These are phyloP conservation scores for Cenopis cana DNA, from an alignment of 2,888 invertebrate genomes.

Conservation along the genomic window DNA sequence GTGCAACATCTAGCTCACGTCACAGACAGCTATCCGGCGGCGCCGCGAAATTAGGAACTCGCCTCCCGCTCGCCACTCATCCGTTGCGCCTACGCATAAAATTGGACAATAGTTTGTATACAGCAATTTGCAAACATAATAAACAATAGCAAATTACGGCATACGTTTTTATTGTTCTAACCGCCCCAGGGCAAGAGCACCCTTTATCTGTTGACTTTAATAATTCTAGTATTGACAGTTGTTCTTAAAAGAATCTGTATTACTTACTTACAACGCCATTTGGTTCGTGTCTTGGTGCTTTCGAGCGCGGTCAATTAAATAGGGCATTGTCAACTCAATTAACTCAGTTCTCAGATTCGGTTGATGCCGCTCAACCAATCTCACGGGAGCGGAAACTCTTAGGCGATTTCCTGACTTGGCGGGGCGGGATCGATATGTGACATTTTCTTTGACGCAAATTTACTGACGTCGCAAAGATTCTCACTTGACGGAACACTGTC, in stretches of 20 bases:
- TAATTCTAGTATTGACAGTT: conserved; percentile 44
- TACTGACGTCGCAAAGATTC: too few species aligned
- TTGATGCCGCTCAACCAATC: too few species aligned
- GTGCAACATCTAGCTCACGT: too few species aligned
- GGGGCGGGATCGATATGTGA: too few species aligned
- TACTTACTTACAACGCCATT: conserved; percentile 7
- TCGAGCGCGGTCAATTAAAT: not conserved
- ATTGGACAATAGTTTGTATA: conserved; percentile 61
- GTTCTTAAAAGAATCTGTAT: conserved; percentile 20
- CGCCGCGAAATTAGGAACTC: too few species aligned
- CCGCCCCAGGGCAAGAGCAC: conserved; percentile 56
- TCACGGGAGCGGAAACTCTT: too few species aligned
- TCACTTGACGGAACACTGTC: too few species aligned
- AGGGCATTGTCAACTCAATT: not conserved
- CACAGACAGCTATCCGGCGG: too few species aligned
- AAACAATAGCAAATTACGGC: conserved; percentile 67
- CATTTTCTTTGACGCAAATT: too few species aligned
- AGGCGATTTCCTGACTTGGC: too few species aligned
- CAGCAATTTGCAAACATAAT: conserved; percentile 70
- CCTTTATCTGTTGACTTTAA: conserved; percentile 49
- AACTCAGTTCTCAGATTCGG: not conserved
- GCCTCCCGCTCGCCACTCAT: conserved; percentile 12
- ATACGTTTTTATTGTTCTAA: conserved; percentile 68
- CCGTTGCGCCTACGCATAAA: conserved; percentile 45
- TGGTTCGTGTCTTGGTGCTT: not conserved